Conservation (phyloP, 2,888 invertebrate genomes). For the Argyra leucocephala region DNA sequence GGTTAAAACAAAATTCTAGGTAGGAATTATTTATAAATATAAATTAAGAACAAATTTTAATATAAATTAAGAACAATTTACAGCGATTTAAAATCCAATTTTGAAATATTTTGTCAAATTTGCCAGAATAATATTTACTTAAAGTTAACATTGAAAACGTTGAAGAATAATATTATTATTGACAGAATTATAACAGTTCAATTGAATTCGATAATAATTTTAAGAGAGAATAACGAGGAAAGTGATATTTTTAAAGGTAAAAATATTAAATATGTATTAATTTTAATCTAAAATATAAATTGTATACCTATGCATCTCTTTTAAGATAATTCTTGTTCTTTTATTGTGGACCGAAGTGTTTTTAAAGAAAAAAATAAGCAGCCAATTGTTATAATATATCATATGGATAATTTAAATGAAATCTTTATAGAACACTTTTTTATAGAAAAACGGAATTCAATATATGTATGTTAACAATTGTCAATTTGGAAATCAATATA, state of each 20-base stretch:
- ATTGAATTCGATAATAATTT: conserved; percentile 17
- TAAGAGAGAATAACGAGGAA: background rate
- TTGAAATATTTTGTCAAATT: conserved; percentile 31
- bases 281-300: too few relatives aligned
- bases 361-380: conserved; percentile 34
- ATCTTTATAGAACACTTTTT: background rate
- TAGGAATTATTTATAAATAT: background rate
- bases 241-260: background rate
- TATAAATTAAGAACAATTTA: background rate
- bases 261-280: too few relatives aligned
- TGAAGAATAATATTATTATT: conserved; percentile 27
- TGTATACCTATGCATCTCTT: background rate
- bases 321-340: conserved; percentile 25
- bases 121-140: conserved; percentile 36
- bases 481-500: too few relatives aligned
- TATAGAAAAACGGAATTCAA: background rate
- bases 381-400: conserved; percentile 34
- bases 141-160: conserved; percentile 33
- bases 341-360: conserved; percentile 36
- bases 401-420: background rate
- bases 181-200: conserved; percentile 37
- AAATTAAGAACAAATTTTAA: too few relatives aligned
- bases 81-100: conserved; percentile 22
- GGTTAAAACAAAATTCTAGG: background rate
- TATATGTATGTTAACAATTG: too few relatives aligned